Evolutionary conservation across 1,140 invertebrate genomes (phyloP), one percentile per base, ranked within the genome.

Genomic region (Lanistes nyassanus): DNA sequence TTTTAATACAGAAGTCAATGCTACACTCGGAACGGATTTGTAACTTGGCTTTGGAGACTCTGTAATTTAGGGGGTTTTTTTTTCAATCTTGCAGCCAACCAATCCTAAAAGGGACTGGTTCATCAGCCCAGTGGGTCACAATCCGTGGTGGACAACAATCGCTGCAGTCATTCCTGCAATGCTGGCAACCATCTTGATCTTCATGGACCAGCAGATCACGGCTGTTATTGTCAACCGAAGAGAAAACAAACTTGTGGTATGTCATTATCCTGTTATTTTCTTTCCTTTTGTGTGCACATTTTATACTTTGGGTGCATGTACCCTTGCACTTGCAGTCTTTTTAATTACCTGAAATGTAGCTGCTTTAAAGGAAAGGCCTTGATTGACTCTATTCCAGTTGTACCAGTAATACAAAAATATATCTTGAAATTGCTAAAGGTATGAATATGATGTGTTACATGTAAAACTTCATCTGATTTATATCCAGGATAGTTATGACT

Each of bases 161-260:
- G 91, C 95, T 6, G 96, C 97, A 6, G 82, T 95, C 42, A 88
- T 98, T 39, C 98, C 98, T 1, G 97, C 98, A 65, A 89, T 99
- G 9, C 89, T 99, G 23, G 97, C 96, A 42, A 98, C 96, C 23
- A 99, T 99, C 85, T 91, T 99, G 11, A 97, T 99, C 83, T 99
- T 99, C 89, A 99, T 99, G 97, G 98, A 99, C 91, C 98, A 99
- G 89, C 98, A 99, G 90, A 99, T 99, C 75, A 99, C 98, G 2
- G 95, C 97, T 69, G 98, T 99, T 36, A 99, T 99, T 86, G 94
- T 99, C 13, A 99, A 99, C 88, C 92, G 98, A 55, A 98, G 98
- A 90, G 98, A 99, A 90, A 97, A 99, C 88, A 99, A 99, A 90
- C 90, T 99, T 53, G 96, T 97, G 90, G 93, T 93, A 88, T 82